Percentiles rank a stretch among this genome's conserved stretches.
phyloP scores from a whole-genome alignment of 2,113 vertebrate species.

The Oxyruncus cristatus region DNA sequence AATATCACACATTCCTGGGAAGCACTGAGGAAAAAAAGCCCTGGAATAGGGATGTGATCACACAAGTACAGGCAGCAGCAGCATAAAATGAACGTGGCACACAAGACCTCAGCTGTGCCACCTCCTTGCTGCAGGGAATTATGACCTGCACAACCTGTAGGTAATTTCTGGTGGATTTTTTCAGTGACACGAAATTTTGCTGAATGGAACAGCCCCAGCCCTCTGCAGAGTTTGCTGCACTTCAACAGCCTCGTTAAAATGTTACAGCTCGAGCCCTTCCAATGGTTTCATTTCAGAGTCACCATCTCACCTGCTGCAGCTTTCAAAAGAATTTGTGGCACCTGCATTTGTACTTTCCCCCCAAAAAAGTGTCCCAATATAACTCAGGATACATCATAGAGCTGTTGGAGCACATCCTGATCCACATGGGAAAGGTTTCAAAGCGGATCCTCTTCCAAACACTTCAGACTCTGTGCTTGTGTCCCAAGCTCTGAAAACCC shows the following conservation, averaged over 20 bases:
- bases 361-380: rapidly evolving
- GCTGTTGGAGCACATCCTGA: background rate
- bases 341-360: background rate
- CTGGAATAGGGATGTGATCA: background rate
- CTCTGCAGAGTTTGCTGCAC: background rate
- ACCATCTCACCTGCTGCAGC: background rate
- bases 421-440: background rate
- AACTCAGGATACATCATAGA: rapidly evolving
- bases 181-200: background rate
- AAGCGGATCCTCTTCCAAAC: background rate
- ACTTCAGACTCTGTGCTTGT: background rate
- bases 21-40: background rate
- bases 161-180: too few species aligned
- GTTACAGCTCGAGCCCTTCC: background rate
- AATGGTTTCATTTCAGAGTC: background rate
- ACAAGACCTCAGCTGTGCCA: background rate
- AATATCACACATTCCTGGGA: background rate
- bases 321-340: background rate
- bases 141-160: too few species aligned
- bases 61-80: background rate
- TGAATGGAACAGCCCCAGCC: background rate
- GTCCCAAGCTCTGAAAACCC: background rate
- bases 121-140: rapidly evolving
- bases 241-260: background rate
- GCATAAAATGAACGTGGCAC: background rate